Evolutionary conservation across 2,797 vertebrate species (phyloP).

Genomic region (Pseudochromis fuscus): DNA sequence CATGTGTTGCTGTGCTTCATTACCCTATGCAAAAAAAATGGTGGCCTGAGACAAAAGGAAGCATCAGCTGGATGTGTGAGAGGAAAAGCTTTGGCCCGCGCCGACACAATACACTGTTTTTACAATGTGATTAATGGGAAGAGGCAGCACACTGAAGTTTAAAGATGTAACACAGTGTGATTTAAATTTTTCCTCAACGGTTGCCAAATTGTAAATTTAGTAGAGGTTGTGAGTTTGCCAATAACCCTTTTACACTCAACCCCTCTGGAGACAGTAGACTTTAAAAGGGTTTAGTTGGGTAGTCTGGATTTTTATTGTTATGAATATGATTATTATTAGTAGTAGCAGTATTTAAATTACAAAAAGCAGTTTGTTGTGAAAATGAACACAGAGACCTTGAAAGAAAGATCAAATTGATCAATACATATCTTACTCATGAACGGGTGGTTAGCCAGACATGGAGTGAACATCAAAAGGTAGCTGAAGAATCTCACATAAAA

Average conservation of each 20-base stretch:
- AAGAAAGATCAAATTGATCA: no score
- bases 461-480: no score
- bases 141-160: conserved; percentile 5
- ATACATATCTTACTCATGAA: no score
- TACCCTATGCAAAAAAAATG: conserved; percentile 69
- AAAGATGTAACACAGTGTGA: conserved; percentile 13
- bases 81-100: conserved; percentile 30
- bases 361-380: neutral
- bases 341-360: no score
- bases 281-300: neutral
- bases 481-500: no score
- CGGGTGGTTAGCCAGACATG: no score
- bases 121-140: conserved; percentile 40
- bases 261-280: neutral
- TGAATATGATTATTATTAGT: no score
- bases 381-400: neutral
- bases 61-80: conserved; percentile 47
- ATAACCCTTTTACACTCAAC: neutral
- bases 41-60: conserved; percentile 62
- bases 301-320: neutral
- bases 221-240: conserved; percentile 1
- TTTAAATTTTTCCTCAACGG: conserved; percentile 24
- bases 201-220: conserved; percentile 35
- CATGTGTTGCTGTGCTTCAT: conserved; percentile 64
- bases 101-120: conserved; percentile 43